Conservation (phyloP, 2,113 vertebrate species). For the Alouatta palliata region DNA sequence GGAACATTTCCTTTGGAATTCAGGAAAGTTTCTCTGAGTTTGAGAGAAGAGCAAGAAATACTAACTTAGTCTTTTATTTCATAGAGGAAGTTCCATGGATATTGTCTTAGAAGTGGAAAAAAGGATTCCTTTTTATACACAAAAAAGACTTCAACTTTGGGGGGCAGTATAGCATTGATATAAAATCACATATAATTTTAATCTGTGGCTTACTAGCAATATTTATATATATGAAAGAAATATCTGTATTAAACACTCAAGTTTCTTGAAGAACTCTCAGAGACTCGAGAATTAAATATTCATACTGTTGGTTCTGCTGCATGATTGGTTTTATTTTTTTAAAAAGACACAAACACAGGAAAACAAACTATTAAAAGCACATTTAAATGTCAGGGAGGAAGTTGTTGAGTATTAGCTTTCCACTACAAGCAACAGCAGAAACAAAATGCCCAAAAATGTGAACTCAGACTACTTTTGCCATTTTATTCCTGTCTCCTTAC, state of each 20-base stretch:
- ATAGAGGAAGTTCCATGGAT: background rate
- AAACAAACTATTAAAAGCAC: background rate
- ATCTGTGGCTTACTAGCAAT: background rate
- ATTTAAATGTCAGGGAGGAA: background rate
- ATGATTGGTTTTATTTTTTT: background rate
- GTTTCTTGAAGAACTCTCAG: conserved; percentile 18
- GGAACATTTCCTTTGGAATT: background rate
- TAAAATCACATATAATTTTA: background rate
- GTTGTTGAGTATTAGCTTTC: background rate
- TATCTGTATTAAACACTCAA: background rate
- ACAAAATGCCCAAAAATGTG: background rate
- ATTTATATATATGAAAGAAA: background rate
- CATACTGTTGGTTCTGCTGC: background rate
- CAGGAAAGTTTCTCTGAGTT: background rate
- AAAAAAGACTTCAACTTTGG: background rate
- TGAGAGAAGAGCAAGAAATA: conserved; percentile 2
- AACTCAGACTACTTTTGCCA: background rate
- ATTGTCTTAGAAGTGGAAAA: background rate
- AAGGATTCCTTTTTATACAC: background rate
- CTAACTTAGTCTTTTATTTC: background rate
- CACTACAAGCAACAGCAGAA: background rate
- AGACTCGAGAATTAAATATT: background rate
- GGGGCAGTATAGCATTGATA: background rate
- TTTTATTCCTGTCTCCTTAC: background rate
- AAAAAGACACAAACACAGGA: background rate